Percentiles rank a stretch among this genome's conserved stretches.
phyloP scores from a whole-genome alignment of 2,797 vertebrate species.

The Danionella dracula region DNA sequence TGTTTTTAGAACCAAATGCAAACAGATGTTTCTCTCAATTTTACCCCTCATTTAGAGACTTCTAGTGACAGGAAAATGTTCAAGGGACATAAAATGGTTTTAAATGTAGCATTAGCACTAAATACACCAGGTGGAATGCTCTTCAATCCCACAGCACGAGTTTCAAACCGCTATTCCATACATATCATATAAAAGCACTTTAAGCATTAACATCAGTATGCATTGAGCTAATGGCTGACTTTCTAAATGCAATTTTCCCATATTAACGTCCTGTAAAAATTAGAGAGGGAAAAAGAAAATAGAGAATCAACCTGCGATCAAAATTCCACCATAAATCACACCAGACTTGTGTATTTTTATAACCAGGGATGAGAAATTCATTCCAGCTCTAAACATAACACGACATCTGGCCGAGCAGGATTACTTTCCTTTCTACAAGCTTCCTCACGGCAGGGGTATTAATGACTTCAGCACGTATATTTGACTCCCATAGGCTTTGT shows the following conservation, averaged over 20 bases:
- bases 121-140: constrained; percentile 30
- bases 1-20: too few species aligned
- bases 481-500: constrained; percentile 3
- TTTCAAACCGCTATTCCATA: constrained; percentile 23
- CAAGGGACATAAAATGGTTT: constrained; percentile 40
- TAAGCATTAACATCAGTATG: not conserved
- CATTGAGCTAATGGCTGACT: not conserved
- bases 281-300: not conserved
- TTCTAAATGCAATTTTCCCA: not conserved
- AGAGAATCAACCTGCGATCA: not conserved
- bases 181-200: not conserved
- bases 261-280: not conserved
- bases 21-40: constrained; percentile 29
- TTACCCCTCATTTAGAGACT: constrained; percentile 37
- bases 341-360: constrained; percentile 6
- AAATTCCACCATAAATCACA: constrained; percentile 7
- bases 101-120: constrained; percentile 1
- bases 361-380: constrained; percentile 2
- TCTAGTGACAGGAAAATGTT: constrained; percentile 37
- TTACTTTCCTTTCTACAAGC: constrained; percentile 11
- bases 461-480: constrained; percentile 6
- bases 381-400: constrained; percentile 22
- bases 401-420: constrained; percentile 8
- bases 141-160: constrained; percentile 12
- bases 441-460: not conserved